Conservation (phyloP, 2,113 vertebrate genomes). For the Pelobates fuscus region DNA sequence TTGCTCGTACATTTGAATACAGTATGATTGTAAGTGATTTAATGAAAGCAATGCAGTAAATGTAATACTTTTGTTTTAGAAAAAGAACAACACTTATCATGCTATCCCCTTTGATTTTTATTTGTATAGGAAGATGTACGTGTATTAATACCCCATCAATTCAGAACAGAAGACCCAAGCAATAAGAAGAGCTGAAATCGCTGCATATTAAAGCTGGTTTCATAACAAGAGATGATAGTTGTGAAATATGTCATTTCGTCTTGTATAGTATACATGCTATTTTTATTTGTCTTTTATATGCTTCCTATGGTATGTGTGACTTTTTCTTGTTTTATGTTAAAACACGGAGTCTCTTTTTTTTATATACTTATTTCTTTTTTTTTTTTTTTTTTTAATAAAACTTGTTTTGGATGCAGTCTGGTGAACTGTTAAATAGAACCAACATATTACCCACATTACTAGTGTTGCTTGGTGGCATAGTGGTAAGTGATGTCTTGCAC, state of each 20-base stretch:
- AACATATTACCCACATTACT: too few species aligned
- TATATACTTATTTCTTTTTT: too few species aligned
- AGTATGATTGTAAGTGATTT: not conserved
- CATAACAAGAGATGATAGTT: not conserved
- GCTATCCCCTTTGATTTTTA: not conserved
- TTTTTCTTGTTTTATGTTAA: too few species aligned
- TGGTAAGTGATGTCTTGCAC: too few species aligned
- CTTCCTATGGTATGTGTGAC: too few species aligned
- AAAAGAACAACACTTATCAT: not conserved
- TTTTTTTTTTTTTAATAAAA: too few species aligned
- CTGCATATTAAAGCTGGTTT: not conserved
- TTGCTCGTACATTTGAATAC: too few species aligned
- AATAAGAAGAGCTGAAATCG: not conserved
- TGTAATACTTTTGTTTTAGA: not conserved
- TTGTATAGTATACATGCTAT: not conserved
- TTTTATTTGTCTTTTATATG: too few species aligned
- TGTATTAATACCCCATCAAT: conserved; percentile 5
- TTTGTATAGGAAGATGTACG: conserved; percentile 26
- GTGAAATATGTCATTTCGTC: not conserved
- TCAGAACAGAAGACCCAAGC: not conserved
- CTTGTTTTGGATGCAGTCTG: too few species aligned
- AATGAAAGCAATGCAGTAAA: not conserved
- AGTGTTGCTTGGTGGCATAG: too few species aligned
- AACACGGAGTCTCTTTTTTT: too few species aligned
- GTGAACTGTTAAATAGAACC: too few species aligned